Evolutionary conservation across 2,113 vertebrate species (phyloP).

Genomic region (Scartelaos histophorus): DNA sequence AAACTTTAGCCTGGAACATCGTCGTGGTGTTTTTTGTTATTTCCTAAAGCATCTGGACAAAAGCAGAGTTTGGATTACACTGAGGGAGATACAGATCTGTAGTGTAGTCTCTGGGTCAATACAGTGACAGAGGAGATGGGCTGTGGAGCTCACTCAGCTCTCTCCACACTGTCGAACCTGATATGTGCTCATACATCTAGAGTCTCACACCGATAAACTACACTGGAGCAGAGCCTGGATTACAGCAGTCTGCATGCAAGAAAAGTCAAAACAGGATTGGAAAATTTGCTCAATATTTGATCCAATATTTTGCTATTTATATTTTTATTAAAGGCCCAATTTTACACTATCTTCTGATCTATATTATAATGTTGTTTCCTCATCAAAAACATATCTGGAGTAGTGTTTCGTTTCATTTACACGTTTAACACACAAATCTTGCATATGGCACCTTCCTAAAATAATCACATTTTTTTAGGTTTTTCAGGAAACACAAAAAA

Average conservation of each 20-base stretch:
- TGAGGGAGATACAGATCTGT: slow-evolving; percentile 43
- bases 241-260: neutral
- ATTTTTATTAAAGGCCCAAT: too few species aligned
- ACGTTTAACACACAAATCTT: too few species aligned
- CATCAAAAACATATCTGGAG: too few species aligned
- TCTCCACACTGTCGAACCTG: slow-evolving; percentile 32
- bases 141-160: slow-evolving; percentile 36
- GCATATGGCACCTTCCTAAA: too few species aligned
- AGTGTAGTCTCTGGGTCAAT: slow-evolving; percentile 51
- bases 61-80: slow-evolving; percentile 56
- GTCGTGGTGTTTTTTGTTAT: slow-evolving; percentile 10
- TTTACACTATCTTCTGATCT: too few species aligned
- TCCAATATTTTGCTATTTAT: too few species aligned
- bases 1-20: slow-evolving; percentile 5
- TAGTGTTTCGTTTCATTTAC: too few species aligned
- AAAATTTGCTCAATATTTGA: neutral
- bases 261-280: neutral
- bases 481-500: too few species aligned
- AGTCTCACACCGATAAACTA: neutral
- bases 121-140: slow-evolving; percentile 34
- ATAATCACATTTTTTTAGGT: too few species aligned
- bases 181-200: slow-evolving; percentile 5
- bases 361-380: too few species aligned
- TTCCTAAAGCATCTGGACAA: slow-evolving; percentile 21
- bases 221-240: neutral